Evolutionary conservation across 2,797 vertebrate species (phyloP), one percentile per base, ranked within the genome.

Genomic region (Semaprochilodus insignis): DNA sequence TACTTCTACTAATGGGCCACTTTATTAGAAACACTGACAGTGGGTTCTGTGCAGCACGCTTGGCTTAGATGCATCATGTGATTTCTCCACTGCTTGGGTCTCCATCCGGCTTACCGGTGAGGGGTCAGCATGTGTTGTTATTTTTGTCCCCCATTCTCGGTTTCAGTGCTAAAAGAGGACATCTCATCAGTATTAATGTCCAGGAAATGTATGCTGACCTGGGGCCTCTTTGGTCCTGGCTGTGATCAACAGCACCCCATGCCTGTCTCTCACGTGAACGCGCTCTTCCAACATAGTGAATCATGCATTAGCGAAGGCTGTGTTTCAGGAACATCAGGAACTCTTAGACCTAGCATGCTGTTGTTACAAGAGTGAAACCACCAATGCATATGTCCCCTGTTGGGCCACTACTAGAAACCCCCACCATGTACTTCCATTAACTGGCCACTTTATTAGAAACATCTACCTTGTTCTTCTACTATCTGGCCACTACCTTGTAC

Each of bases 181-280:
- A 13, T 60, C 74, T 81, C 78, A 66, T 80, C 65, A 84, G 71
- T 81, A 84, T 77, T 77, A 16, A 81, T 81, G 83, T 73, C 74
- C 40, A 52, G 52, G 67, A 34, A 48, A 76, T 17, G n/a, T 83
- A 65, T 83, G 73, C 34, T 80, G 81, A 59, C 57, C 54, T 84
- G 31, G 76, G 48, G 44, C 65, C 25, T 72, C 57, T 4, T 23
- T 63, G 57, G 34, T 66, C 44, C 31, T 60, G 51, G 25, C 67
- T 27, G 67, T 80, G 65, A 54, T 54, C 60, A 66, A 59, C 40
- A 40, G 59, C 52, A 57, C 51, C 8, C 19, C 48, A 31, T 15
- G 27, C 11, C 0, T 27, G 31, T 62, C 48, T 14, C 63, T 23
- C 10, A 31, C 31, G 31, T 31, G 31, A 31, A 31, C 3, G 31